Base-by-base conservation (phyloP, 30 jellyfish, hydroid and myxozoan species). In the Rhopilema esculentum region DNA sequence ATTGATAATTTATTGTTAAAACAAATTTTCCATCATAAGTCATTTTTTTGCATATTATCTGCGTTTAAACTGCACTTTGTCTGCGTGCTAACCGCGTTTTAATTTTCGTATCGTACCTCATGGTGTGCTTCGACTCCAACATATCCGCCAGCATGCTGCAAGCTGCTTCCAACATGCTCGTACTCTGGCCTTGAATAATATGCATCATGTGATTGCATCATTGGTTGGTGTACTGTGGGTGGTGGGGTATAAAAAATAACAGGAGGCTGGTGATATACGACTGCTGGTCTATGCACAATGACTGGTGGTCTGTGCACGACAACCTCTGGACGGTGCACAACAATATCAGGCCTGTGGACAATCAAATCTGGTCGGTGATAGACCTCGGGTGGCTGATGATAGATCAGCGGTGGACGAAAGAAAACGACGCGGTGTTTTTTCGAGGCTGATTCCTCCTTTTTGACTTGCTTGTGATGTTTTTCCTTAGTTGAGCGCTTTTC, bases 211-310 rank as follows among this genome's bases (percentile, higher is more conserved):
- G 99, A 95, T 8, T 83, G 83, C 76, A 87, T 68, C 17, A 81
- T 66, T 0, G 99, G 99, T 77, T 91, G 98, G 49, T 95, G 99
- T 26, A 95, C 96, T 61, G 49, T 68, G 20, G 99, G 99, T 49
- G 96, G 93, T 64, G 99, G 99, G 16, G 99, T 95, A 71, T 95
- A 80, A 73, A 95, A 95, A 16, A 95, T 98, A 31, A 95, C 99
- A 8, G 99, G 99, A 32, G 99, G 99, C 66, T 95, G 99, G 70
- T 95, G 99, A 68, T 95, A 95, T 1, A 95, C 99, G 23, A 95
- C 97, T 8, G 90, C 93, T 57, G 99, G 99, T 57, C 99, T 75
- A 68, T 95, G 99, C 25, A 95, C 97, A 68, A 95, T 90, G 19
- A 95, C 99, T 61, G 90, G 95, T 1, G 99, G 97, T 57, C 99